A percentile compares a stretch with the other conserved stretches of the same genome.
These are phyloP conservation scores for Dysidea cf. avara DNA, from an alignment of 37 sponge, comb jelly and placozoan species.

Conservation along the genomic window DNA sequence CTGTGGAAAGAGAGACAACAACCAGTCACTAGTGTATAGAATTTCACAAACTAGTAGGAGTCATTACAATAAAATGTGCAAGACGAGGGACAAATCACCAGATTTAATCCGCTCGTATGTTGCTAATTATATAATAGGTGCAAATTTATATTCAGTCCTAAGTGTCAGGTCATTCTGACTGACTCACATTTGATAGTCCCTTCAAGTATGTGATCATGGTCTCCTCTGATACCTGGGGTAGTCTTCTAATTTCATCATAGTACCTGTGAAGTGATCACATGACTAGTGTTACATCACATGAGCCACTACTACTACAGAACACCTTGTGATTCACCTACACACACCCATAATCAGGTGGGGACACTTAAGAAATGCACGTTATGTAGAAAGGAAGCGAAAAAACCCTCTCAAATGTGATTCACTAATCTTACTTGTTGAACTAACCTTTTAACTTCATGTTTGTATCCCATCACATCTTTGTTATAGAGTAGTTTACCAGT, in stretches of 20 bases:
- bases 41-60: too few species aligned
- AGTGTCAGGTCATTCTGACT: too few species aligned
- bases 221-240: slow-evolving; percentile 61
- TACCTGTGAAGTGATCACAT: slow-evolving; percentile 30
- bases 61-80: too few species aligned
- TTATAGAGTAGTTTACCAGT: slow-evolving; percentile 90
- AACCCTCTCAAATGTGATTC: background rate
- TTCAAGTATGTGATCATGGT: slow-evolving; percentile 60
- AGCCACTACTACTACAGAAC: too few species aligned
- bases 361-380: background rate
- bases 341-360: background rate
- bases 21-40: too few species aligned
- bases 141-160: too few species aligned
- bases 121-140: too few species aligned
- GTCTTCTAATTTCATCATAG: slow-evolving; percentile 53
- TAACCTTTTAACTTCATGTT: slow-evolving; percentile 62
- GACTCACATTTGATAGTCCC: slow-evolving; percentile 63
- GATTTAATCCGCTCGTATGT: too few species aligned
- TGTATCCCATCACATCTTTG: slow-evolving; percentile 90
- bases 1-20: slow-evolving; percentile 2
- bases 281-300: too few species aligned
- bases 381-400: background rate
- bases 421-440: slow-evolving; percentile 52
- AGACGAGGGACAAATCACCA: too few species aligned
- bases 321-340: too few species aligned